Percentiles rank a stretch among this genome's conserved stretches.
These are phyloP conservation scores for Myotis pilosus DNA, from an alignment of 2,797 vertebrate species.

Conservation along the genomic window DNA sequence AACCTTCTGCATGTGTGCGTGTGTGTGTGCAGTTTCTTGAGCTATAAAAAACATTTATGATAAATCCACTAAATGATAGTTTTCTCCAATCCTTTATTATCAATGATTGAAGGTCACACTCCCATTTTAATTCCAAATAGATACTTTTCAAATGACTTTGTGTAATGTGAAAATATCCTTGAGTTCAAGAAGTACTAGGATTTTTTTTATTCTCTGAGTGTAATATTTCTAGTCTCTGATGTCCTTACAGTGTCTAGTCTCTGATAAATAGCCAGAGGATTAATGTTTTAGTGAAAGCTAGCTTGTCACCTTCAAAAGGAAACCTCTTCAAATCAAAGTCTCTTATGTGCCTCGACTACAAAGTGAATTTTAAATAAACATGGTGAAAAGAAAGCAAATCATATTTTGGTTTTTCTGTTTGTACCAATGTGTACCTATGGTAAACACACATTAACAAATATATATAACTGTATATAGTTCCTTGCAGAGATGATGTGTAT, in stretches of 20 bases:
- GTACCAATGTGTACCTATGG: not conserved
- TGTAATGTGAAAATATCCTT: conserved; percentile 13
- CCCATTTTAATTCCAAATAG: conserved; percentile 38
- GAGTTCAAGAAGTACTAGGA: not conserved
- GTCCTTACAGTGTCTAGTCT: not conserved
- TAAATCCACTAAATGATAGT: not conserved
- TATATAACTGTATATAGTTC: not conserved
- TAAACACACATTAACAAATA: not conserved
- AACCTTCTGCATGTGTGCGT: not conserved
- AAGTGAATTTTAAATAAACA: conserved; percentile 64
- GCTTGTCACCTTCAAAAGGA: conserved; percentile 60
- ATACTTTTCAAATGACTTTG: conserved; percentile 17
- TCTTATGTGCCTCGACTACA: conserved; percentile 34
- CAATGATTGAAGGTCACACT: not conserved
- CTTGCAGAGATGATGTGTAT: not conserved
- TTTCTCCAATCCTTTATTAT: not conserved
- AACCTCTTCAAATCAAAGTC: conserved; percentile 58
- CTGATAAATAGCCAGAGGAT: conserved; percentile 72
- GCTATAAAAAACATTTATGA: not conserved
- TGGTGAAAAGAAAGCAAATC: not conserved
- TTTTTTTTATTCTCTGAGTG: conserved; percentile 26
- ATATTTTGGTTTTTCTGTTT: conserved; percentile 2
- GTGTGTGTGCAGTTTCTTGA: not conserved
- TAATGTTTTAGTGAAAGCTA: conserved; percentile 62
- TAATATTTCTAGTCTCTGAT: conserved; percentile 34